Conservation (phyloP, 2,888 invertebrate genomes). For the Cerceris rybyensis region DNA sequence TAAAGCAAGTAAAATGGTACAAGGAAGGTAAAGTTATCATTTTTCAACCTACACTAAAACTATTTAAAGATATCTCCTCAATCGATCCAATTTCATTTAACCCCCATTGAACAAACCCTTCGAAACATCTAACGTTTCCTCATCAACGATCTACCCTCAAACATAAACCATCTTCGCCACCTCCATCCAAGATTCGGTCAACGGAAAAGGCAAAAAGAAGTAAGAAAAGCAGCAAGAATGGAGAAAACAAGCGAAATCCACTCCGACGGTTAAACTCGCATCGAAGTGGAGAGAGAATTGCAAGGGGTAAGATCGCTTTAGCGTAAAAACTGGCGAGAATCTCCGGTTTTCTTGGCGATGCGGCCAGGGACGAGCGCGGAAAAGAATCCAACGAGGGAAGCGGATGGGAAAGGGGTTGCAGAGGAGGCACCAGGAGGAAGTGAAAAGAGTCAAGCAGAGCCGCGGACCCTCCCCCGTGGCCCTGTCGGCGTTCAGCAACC, state of each 20-base stretch:
- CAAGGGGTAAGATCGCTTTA: neutral
- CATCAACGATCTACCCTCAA: too few species aligned
- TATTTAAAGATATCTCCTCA: too few species aligned
- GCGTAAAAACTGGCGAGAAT: neutral
- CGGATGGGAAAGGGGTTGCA: conserved; percentile 19
- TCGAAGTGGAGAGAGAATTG: neutral
- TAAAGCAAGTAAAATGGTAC: too few species aligned
- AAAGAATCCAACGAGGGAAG: conserved; percentile 46
- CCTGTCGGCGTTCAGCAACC: conserved; percentile 67
- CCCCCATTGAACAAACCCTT: too few species aligned
- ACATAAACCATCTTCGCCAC: too few species aligned
- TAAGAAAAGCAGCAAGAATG: neutral
- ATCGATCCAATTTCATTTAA: too few species aligned
- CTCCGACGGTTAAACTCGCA: too few species aligned
- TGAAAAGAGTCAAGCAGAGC: conserved; percentile 58
- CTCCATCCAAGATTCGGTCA: too few species aligned
- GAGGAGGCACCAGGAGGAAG: conserved; percentile 31
- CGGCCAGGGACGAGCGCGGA: conserved; percentile 15
- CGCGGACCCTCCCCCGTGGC: conserved; percentile 25
- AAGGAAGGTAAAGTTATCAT: too few species aligned
- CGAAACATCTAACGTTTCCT: too few species aligned
- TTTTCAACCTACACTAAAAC: too few species aligned
- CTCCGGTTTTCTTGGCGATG: conserved; percentile 4
- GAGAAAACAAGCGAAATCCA: neutral
- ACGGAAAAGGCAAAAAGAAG: neutral